Conservation (phyloP, 2,888 invertebrate genomes). For the Coronaproctus castanopsis region DNA sequence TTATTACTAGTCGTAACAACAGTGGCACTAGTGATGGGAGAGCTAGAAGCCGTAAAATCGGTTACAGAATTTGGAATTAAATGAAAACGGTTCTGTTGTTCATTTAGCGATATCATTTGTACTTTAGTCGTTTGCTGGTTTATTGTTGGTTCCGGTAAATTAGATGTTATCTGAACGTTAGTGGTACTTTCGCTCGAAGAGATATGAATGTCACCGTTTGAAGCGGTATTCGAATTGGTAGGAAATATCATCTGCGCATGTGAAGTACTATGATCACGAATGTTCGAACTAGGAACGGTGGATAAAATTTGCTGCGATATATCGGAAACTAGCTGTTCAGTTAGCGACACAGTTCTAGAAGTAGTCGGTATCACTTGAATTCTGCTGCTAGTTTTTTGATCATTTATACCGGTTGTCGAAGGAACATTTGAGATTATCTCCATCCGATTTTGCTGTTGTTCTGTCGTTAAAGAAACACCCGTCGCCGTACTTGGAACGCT, state of each 20-base stretch:
- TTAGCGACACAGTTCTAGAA: conserved; percentile 16
- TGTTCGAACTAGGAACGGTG: conserved; percentile 18
- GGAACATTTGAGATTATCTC: conserved; percentile 19
- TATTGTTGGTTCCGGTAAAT: background rate
- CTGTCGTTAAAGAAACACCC: conserved; percentile 8
- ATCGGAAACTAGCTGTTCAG: conserved; percentile 15
- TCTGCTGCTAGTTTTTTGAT: conserved; percentile 18
- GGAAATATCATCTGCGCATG: conserved; percentile 8
- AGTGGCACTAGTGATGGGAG: no score
- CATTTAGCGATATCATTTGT: conserved; percentile 17
- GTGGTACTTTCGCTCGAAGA: conserved; percentile 11
- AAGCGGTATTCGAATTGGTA: background rate
- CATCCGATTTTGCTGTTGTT: conserved; percentile 17
- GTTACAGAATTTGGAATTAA: conserved; percentile 7
- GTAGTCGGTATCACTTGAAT: conserved; percentile 18
- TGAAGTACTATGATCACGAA: conserved; percentile 9
- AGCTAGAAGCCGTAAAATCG: background rate
- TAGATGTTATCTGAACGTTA: conserved; percentile 7
- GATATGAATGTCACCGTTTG: conserved; percentile 2
- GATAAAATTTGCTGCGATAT: conserved; percentile 18
- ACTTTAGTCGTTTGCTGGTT: conserved; percentile 15
- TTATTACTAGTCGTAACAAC: background rate
- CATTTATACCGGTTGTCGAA: conserved; percentile 10
- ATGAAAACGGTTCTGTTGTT: conserved; percentile 13
- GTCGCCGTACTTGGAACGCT: conserved; percentile 17